phyloP scores from a whole-genome alignment of 2,113 vertebrate genomes.

The Thryonomys swinderianus region DNA sequence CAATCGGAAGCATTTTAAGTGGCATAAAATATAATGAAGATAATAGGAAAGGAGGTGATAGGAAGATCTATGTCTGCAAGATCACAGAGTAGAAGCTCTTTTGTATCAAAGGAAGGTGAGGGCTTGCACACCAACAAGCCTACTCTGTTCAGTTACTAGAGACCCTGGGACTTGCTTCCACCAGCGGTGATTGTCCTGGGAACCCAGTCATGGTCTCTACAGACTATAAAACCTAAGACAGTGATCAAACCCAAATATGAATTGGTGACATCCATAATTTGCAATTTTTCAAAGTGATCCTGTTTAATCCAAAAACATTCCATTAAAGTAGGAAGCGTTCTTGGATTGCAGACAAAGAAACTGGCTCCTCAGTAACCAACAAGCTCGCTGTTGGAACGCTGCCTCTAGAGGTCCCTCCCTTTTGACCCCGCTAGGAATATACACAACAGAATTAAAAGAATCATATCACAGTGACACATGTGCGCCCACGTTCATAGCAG shows the following conservation, averaged over 20 bases:
- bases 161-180: fast-evolving
- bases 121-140: fast-evolving
- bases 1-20: neutral
- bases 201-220: neutral
- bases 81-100: fast-evolving
- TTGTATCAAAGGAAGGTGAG: neutral
- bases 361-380: neutral
- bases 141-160: neutral
- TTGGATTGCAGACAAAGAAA: neutral
- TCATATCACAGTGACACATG: no score
- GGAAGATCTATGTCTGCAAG: neutral
- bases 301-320: neutral
- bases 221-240: neutral
- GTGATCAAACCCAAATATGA: neutral
- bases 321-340: neutral
- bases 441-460: no score
- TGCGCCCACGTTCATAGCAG: no score
- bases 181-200: no score
- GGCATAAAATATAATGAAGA: neutral
- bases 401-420: neutral
- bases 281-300: neutral
- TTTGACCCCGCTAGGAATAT: no score
- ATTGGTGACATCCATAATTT: neutral
- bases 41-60: neutral
- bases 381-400: neutral